Evolutionary conservation across 1,140 invertebrate species (phyloP), one percentile per base, ranked within the genome.

Genomic region (Lanistes nyassanus): DNA sequence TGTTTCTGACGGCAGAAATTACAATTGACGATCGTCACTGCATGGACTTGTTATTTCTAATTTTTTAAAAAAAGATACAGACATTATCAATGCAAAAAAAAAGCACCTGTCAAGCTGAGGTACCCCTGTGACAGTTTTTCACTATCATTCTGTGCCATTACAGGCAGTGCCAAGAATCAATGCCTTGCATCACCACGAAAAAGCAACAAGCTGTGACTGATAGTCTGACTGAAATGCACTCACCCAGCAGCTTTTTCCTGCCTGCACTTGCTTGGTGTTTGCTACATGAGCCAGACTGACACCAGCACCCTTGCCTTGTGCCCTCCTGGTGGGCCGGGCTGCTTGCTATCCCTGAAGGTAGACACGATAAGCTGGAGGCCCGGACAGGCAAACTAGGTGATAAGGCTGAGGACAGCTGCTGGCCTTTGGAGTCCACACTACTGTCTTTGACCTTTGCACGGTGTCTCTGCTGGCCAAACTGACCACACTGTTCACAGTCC

Each of bases 291-390:
- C 23, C 70, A 2, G 56, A 60, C 56, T 62, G 70, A 39, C 70
- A 72, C 34, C 55, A 72, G 55, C 55, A 72, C 3, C 55, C 56
- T 56, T 34, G 55, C 37, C 70, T 36, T 34, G 34, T 55, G 23
- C 68, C 47, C 51, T 70, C 47, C 68, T 56, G 47, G 11, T 29
- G 6, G 16, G 55, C 19, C 70, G 42, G 53, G 53, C 21, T 29
- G 9, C 31, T 34, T 19, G 51, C 29, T 7, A 29, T 19, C 5
- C 69, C 69, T 23, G 69, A 36, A 7, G 55, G 47, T 23, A 71
- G 37, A 5, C 55, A 36, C 11, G 55, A 60, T 29, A 31, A 72
- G n/a, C 70, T 72, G 70, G 70, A 72, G 21, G 70, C 70, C 34
- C 70, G 16, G 31, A 55, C 55, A 21, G 70, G 70, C 21, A 56